phyloP scores from a whole-genome alignment of 2,797 vertebrate species.

The Sebastes melanostomus region DNA sequence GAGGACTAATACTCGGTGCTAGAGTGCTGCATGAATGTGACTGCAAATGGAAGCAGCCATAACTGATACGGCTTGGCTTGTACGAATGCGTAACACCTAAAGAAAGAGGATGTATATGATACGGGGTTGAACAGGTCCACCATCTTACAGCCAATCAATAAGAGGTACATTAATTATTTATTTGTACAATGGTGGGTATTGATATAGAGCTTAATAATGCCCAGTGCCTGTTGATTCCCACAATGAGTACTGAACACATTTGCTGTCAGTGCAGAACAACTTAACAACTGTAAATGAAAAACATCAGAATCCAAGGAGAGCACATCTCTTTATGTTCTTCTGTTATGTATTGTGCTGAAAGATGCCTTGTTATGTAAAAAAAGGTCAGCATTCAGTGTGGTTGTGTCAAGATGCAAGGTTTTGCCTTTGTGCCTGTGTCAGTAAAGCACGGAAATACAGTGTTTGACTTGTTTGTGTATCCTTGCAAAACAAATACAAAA shows the following conservation, averaged over 20 bases:
- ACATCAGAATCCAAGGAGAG: not conserved
- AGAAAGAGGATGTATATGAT: not conserved
- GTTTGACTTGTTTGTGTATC: not conserved
- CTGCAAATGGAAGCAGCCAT: not conserved
- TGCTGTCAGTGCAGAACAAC: too few species aligned
- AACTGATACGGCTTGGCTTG: not conserved
- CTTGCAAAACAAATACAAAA: not conserved
- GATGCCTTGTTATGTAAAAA: not conserved
- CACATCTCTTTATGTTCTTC: not conserved
- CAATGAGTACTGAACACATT: not conserved
- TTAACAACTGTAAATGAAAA: not conserved
- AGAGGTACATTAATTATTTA: not conserved
- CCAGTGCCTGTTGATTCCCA: not conserved
- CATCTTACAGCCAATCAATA: not conserved
- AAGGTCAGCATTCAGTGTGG: not conserved
- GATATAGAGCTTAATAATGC: not conserved
- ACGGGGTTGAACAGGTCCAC: not conserved
- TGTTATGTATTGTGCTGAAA: not conserved
- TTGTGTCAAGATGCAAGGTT: not conserved
- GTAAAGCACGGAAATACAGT: too few species aligned
- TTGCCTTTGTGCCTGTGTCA: too few species aligned
- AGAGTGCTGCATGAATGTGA: constrained; percentile 1
- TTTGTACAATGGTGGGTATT: not conserved
- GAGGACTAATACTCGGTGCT: constrained; percentile 27
- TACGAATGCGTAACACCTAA: not conserved